phyloP scores from a whole-genome alignment of 1,140 invertebrate genomes.

The Argopecten irradians region DNA sequence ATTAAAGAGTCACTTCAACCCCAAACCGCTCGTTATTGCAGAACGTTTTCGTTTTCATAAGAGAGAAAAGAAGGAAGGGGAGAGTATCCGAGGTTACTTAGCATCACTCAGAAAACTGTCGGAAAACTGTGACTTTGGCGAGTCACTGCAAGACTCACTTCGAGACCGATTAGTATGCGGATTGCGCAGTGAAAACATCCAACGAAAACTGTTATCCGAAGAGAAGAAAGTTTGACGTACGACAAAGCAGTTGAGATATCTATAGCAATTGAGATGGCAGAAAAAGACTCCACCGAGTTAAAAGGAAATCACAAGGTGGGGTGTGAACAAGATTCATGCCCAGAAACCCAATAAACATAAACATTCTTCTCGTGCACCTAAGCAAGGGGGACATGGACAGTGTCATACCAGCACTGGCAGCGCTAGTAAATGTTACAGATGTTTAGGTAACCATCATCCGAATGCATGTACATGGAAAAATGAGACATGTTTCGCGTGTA shows the following conservation, averaged over 20 bases:
- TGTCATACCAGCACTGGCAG: too few relatives aligned
- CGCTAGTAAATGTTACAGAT: too few relatives aligned
- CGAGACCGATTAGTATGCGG: slow-evolving; percentile 29
- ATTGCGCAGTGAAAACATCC: not conserved
- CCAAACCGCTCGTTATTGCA: not conserved
- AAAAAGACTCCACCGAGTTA: not conserved
- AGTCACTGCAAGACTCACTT: not conserved
- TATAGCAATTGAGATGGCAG: not conserved
- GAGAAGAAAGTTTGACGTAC: not conserved
- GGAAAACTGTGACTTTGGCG: slow-evolving; percentile 29
- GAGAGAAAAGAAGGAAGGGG: slow-evolving; percentile 39
- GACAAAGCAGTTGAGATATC: slow-evolving; percentile 29
- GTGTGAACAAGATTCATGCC: too few relatives aligned
- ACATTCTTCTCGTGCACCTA: too few relatives aligned
- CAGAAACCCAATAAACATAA: too few relatives aligned
- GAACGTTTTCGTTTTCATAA: not conserved
- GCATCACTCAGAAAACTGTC: slow-evolving; percentile 24
- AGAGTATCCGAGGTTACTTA: not conserved
- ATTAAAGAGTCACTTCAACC: not conserved
- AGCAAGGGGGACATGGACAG: too few relatives aligned
- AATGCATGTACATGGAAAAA: too few relatives aligned
- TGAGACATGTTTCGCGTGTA: too few relatives aligned
- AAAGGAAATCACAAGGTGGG: too few relatives aligned
- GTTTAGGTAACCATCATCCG: too few relatives aligned
- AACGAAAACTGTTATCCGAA: slow-evolving; percentile 4